Evolutionary conservation across 2,797 vertebrate genomes (phyloP).

Genomic region (Myotis daubentonii): DNA sequence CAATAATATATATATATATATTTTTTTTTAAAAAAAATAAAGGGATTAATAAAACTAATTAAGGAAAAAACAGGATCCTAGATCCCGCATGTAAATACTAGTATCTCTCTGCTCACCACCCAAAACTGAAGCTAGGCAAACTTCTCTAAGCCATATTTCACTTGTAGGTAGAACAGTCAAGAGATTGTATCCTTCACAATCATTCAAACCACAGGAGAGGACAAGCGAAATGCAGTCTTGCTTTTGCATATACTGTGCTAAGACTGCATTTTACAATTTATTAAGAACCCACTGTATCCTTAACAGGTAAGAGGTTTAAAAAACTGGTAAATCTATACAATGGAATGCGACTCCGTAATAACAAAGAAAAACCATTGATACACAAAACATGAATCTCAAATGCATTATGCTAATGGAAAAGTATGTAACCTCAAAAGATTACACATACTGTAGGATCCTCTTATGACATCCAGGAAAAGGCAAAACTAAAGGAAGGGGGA

Average conservation of each 20-base stretch:
- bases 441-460: not conserved
- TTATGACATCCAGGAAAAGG: not conserved
- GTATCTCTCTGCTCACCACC: not conserved
- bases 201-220: conserved; percentile 38
- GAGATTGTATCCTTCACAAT: conserved; percentile 25
- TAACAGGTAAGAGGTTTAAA: not conserved
- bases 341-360: not conserved
- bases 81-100: not conserved
- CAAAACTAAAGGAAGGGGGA: not conserved
- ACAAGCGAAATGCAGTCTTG: not conserved
- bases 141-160: conserved; percentile 18
- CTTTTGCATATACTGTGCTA: not conserved
- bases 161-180: not conserved
- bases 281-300: not conserved
- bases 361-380: not conserved
- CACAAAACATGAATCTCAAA: not conserved
- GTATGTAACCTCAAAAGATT: not conserved
- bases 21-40: not conserved
- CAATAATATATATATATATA: no score
- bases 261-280: not conserved
- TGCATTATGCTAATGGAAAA: not conserved
- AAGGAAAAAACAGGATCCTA: not conserved
- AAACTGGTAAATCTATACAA: not conserved
- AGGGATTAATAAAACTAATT: not conserved
- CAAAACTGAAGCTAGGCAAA: not conserved